Percentiles rank a stretch among this genome's conserved stretches.
These are phyloP conservation scores for Charina bottae DNA, from an alignment of 2,113 vertebrate genomes.

Conservation along the genomic window DNA sequence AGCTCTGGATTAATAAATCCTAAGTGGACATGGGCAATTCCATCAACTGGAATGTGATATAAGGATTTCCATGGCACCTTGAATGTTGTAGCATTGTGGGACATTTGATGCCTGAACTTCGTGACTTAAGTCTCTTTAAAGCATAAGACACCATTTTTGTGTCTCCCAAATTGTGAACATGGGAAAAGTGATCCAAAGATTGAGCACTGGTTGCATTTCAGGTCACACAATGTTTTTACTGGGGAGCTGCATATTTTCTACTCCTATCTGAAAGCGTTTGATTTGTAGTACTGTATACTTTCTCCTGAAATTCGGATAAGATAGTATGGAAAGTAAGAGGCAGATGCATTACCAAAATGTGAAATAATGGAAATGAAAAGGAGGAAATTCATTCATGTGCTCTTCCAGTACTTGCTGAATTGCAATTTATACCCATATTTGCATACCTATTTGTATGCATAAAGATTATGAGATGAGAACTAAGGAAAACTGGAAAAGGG, in stretches of 20 bases:
- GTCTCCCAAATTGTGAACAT: background rate
- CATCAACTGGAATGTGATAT: background rate
- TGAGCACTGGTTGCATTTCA: background rate
- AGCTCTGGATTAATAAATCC: background rate
- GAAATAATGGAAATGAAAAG: too few relatives aligned
- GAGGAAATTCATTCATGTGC: too few relatives aligned
- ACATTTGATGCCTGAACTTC: background rate
- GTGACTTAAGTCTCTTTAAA: background rate
- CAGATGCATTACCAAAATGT: too few relatives aligned
- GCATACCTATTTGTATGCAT: background rate
- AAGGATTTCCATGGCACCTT: background rate
- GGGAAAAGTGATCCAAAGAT: background rate
- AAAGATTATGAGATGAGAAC: background rate
- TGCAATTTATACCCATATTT: too few relatives aligned
- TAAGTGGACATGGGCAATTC: background rate
- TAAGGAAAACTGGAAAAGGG: background rate
- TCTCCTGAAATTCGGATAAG: too few relatives aligned
- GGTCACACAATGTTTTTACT: background rate
- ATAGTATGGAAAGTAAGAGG: too few relatives aligned
- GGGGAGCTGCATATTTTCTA: background rate
- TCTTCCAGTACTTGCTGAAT: too few relatives aligned
- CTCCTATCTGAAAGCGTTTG: background rate
- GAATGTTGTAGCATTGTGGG: background rate
- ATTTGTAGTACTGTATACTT: background rate
- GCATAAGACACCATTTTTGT: background rate